Percentiles rank a stretch among this genome's conserved stretches.
phyloP scores from a whole-genome alignment of 1,140 invertebrate species.

The Calliphora vicina region DNA sequence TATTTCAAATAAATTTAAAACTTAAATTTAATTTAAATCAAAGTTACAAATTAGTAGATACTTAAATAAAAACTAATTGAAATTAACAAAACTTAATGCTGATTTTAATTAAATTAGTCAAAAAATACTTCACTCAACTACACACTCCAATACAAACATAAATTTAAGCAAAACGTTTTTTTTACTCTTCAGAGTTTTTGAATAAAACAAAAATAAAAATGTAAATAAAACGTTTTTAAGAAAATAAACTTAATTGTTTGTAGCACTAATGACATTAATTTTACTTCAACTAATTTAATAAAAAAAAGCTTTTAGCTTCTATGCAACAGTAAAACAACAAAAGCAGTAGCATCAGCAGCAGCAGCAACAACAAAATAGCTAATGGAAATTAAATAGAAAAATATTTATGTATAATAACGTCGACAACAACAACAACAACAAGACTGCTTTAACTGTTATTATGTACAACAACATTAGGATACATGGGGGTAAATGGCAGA shows the following conservation, averaged over 20 bases:
- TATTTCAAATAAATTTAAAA: too few relatives aligned
- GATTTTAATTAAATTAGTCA: too few relatives aligned
- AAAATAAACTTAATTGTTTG: not conserved
- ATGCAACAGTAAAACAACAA: not conserved
- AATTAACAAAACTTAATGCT: too few relatives aligned
- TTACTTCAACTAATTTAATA: not conserved
- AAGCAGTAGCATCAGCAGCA: not conserved
- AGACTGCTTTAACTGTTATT: not conserved
- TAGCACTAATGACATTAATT: not conserved
- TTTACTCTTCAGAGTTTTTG: too few relatives aligned
- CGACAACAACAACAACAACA: not conserved
- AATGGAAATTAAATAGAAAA: not conserved
- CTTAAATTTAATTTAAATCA: too few relatives aligned
- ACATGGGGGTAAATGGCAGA: not conserved
- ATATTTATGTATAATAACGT: not conserved
- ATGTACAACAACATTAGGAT: not conserved
- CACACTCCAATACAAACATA: too few relatives aligned
- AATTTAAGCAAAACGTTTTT: too few relatives aligned
- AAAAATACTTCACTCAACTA: too few relatives aligned
- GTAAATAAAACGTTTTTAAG: not conserved
- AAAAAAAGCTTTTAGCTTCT: not conserved
- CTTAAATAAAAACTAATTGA: too few relatives aligned
- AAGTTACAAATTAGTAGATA: too few relatives aligned
- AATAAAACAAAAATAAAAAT: not conserved
- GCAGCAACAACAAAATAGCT: not conserved